Evolutionary conservation across 1,140 invertebrate genomes (phyloP).

Genomic region (Drosophila varians): DNA sequence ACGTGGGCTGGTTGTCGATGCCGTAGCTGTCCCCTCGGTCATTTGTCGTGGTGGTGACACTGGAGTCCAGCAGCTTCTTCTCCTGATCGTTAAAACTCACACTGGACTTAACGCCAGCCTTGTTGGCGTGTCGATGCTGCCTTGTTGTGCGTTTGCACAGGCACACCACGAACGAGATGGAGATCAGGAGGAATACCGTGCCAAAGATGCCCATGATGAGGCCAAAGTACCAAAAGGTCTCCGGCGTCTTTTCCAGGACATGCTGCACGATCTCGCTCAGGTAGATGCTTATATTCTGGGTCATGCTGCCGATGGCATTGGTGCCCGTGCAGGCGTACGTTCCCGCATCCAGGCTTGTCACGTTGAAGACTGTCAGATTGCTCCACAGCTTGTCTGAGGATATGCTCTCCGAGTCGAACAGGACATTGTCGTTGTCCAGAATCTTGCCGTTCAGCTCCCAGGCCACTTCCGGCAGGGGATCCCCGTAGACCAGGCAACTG

Average conservation of each 20-base stretch:
- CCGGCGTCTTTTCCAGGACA: slow-evolving; percentile 80
- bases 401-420: slow-evolving; percentile 76
- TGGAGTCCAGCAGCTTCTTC: slow-evolving; percentile 91
- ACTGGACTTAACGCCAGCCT: slow-evolving; percentile 87
- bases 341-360: slow-evolving; percentile 90
- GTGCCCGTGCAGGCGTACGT: slow-evolving; percentile 91
- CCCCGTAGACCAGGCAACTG: slow-evolving; percentile 91
- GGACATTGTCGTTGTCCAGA: slow-evolving; percentile 84
- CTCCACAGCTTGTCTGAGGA: slow-evolving; percentile 85
- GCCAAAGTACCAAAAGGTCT: slow-evolving; percentile 83
- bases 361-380: slow-evolving; percentile 89
- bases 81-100: slow-evolving; percentile 93
- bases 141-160: slow-evolving; percentile 84
- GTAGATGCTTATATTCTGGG: slow-evolving; percentile 88
- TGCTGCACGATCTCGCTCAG: slow-evolving; percentile 88
- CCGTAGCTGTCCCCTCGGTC: slow-evolving; percentile 87
- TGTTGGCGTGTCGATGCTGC: slow-evolving; percentile 86
- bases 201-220: slow-evolving; percentile 83
- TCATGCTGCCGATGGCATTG: slow-evolving; percentile 89
- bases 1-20: slow-evolving; percentile 85
- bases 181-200: slow-evolving; percentile 75
- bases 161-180: slow-evolving; percentile 84
- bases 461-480: slow-evolving; percentile 91
- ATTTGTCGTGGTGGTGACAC: slow-evolving; percentile 90
- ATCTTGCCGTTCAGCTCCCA: slow-evolving; percentile 92